Conservation (phyloP, 2,113 vertebrate species). For the Thomomys bottae region DNA sequence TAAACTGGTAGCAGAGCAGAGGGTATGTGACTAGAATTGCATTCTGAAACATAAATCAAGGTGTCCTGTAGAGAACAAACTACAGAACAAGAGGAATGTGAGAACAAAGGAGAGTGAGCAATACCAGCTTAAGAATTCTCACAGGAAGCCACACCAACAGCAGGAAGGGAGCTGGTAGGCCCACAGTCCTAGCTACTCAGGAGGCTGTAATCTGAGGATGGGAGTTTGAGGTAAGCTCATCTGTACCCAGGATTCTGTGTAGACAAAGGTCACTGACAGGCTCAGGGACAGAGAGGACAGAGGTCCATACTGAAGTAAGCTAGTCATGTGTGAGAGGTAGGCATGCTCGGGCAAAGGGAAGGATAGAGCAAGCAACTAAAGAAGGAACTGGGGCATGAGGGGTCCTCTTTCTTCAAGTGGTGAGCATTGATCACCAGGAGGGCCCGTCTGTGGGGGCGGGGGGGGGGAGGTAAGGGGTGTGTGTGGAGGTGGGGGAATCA, state of each 20-base stretch:
- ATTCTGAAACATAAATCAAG: not conserved
- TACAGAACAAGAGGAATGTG: not conserved
- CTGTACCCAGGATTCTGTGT: not conserved
- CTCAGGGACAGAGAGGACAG: not conserved
- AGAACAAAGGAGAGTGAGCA: no score
- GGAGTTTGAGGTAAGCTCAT: not conserved
- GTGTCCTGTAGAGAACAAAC: not conserved
- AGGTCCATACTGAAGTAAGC: not conserved
- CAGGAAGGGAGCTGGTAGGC: no score
- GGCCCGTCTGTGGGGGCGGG: no score
- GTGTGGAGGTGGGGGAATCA: no score
- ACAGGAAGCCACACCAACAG: no score
- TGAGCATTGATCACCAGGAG: no score
- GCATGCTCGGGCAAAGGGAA: no score
- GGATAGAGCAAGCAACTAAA: not conserved
- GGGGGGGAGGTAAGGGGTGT: not conserved
- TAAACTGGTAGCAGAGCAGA: not conserved
- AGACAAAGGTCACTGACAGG: not conserved
- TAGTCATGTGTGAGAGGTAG: fast-evolving
- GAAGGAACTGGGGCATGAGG: not conserved
- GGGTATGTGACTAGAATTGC: not conserved
- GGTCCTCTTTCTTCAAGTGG: not conserved
- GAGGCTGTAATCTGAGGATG: no score
- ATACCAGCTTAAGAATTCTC: not conserved
- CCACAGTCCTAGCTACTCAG: no score